phyloP scores from a whole-genome alignment of 2,797 vertebrate genomes.

The Ateles fusciceps region DNA sequence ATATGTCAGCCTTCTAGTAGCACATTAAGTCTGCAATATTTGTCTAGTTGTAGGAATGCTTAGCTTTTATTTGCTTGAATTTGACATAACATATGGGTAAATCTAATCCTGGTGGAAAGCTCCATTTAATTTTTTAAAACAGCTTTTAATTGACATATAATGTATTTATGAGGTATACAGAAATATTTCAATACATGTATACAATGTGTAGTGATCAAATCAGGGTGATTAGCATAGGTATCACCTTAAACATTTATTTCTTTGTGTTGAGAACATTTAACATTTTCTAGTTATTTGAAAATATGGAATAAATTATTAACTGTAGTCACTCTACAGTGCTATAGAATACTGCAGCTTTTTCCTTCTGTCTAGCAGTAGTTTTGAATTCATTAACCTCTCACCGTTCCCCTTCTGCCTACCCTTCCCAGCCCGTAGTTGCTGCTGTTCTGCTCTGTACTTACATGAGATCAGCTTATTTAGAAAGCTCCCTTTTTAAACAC shows the following conservation, averaged over 20 bases:
- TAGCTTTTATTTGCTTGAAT: slow-evolving; percentile 37
- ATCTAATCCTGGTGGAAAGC: neutral
- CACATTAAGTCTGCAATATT: slow-evolving; percentile 37
- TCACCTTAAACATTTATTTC: neutral
- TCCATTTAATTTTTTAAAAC: slow-evolving; percentile 9
- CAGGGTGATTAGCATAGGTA: neutral
- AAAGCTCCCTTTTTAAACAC: neutral
- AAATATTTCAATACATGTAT: neutral
- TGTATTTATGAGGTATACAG: neutral
- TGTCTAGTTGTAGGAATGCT: slow-evolving; percentile 27
- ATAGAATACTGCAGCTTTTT: neutral
- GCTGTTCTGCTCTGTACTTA: neutral
- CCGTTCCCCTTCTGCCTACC: neutral
- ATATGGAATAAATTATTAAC: neutral
- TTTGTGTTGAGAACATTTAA: neutral
- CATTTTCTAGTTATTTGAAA: neutral
- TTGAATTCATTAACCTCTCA: neutral
- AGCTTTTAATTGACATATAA: neutral
- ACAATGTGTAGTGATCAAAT: neutral
- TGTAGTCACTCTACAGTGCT: neutral
- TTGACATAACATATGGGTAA: slow-evolving; percentile 1
- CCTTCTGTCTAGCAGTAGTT: neutral
- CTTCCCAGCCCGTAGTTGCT: neutral
- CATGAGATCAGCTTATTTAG: neutral
- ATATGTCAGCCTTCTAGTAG: neutral